These are phyloP conservation scores for Arvicanthis niloticus DNA, from an alignment of 2,113 vertebrate species.

Conservation along the genomic window DNA sequence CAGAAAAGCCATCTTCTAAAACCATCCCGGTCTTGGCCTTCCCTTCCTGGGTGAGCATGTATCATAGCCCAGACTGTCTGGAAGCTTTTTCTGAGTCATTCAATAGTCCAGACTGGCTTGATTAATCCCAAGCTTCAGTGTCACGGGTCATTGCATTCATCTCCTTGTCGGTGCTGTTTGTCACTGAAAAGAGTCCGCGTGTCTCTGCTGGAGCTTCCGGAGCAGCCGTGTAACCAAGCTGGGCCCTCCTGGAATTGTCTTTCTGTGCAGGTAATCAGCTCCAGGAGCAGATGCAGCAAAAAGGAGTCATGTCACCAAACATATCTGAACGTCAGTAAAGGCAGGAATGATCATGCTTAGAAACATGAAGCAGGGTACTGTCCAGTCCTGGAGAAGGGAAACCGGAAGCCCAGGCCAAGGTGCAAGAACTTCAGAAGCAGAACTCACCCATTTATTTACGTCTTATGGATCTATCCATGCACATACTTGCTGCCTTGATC, in stretches of 20 bases:
- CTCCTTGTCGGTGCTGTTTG: constrained; percentile 17
- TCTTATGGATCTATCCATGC: background rate
- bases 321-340: background rate
- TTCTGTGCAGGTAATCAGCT: background rate
- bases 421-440: background rate
- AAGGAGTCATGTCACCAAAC: background rate
- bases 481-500: background rate
- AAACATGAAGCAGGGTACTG: background rate
- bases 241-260: background rate
- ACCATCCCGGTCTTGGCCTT: background rate
- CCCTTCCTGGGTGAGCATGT: background rate
- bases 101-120: background rate
- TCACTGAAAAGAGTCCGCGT: background rate
- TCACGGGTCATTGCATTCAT: background rate
- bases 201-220: background rate
- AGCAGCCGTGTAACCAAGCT: background rate
- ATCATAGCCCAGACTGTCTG: background rate
- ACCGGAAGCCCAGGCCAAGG: background rate
- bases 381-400: background rate
- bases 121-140: background rate
- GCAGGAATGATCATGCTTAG: background rate
- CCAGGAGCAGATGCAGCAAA: background rate
- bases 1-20: background rate
- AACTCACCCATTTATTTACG: background rate
- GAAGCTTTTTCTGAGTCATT: background rate